Evolutionary conservation across 2,797 vertebrate species (phyloP), one percentile per base, ranked within the genome.

Genomic region (Amazona finschi): DNA sequence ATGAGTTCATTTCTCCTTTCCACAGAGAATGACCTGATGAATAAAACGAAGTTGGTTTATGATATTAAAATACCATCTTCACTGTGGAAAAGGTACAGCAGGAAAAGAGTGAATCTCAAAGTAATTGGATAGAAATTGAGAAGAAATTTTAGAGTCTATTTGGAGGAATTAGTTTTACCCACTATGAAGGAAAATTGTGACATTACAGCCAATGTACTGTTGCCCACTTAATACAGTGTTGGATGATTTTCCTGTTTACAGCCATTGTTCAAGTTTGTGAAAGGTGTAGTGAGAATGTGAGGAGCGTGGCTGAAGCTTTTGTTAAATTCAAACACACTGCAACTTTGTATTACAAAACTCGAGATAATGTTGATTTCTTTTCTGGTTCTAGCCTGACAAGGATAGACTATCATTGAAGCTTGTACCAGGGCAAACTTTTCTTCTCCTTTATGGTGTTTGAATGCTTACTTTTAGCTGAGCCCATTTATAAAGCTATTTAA

Each of bases 1-100:
- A 77, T 14, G 9, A 93, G 76, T 91, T 90, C 81, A 87, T 85
- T 94, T 89, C 87, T 89, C 70, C 77, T 82, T 93, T 92, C 62
- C 82, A 73, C 76, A 39, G 76, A 62, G n/a, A 57, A 38, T 52
- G 58, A 28, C 31, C 67, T 92, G 75, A 83, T 89, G 43, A 89
- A 81, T 91, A 92, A 41, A 38, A 43, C 84, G 33, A 83, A 84
- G 65, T 62, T 38, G 38, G 36, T 44, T 65, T 83, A 31, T 41
- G 70, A 44, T 93, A 19, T 19, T 77, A 5, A 90, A 91, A 78
- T 81, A 76, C 36, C 39, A 38, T 80, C 49, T 83, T 87, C 39
- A 9, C 36, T 55, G 15, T 91, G 60, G 36, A 66, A 85, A 78
- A 93, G 58, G 39, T 86, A 41, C 27, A 57, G 13, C 67, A 78